Base-by-base conservation (phyloP, 2,888 invertebrate genomes). In the Tanaodytes sp. region DNA sequence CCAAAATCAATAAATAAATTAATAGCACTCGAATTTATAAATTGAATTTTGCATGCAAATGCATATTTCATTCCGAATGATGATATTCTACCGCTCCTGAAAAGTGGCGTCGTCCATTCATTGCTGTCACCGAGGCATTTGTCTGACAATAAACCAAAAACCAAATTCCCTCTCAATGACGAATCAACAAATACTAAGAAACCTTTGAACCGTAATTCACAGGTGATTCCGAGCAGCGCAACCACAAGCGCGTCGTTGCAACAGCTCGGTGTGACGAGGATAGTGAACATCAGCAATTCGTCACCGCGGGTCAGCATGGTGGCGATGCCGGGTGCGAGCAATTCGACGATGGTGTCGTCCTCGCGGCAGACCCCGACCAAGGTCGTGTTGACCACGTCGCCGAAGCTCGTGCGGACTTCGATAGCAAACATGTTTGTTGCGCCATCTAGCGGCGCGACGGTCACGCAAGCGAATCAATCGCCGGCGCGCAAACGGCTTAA, bases 191-290 rank as follows among this genome's bases (percentile, higher is more conserved):
- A 27, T 9, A 6, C 27, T 30, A 15, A 18, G 20, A 51, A 18
- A 9, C 1, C 33, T 9, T 37, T n/a, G n/a, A n/a, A n/a, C n/a
- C n/a, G n/a, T n/a, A 43, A 19, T 40, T 46, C 72, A 3, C 23
- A 85, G 85, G 85, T 85, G 39, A 76, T 85, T 73, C 80, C 82
- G 27, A 80, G 78, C 57, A 79, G 79, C 58, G 78, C 80, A 9
- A 78, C 82, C 14, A 79, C 83, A 52, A 84, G 76, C 58, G 76
- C 85, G 6, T 80, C 80, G 23, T 71, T 80, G 45, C 84, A 86
- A 67, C 86, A 86, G 76, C 82, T 86, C 30, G 86, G 87, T 23
- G 86, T 88, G 49, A 87, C 88, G 19, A 85, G 88, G 40, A 87
- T 88, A 62, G 87, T 88, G 71, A 88, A 86, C 75, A 85, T 88